Base-by-base conservation (phyloP, 2,888 invertebrate species). In the Drosophila buzzatii region DNA sequence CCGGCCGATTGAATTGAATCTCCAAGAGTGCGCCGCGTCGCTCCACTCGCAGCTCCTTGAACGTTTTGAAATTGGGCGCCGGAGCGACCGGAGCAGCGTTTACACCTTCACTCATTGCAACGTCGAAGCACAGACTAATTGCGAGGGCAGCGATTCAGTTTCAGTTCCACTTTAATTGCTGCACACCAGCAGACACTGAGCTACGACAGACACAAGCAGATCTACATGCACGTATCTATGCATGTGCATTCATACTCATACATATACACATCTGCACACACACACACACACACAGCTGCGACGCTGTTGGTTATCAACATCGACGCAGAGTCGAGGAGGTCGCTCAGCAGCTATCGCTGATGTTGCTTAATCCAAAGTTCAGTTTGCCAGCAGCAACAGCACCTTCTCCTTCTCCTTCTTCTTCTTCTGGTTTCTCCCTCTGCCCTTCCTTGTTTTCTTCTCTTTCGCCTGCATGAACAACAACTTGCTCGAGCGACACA, bases 1-100 rank as follows among this genome's bases (percentile, higher is more conserved):
- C 91, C 0, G 97, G 97, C 80, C 96, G 95, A 92, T 97, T 97
- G 53, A 97, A 94, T 83, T 93, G 94, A 14, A 98, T 94, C 37
- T 95, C 93, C 51, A 94, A 93, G 4, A 96, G 92, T 41, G 94
- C 94, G 69, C 94, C 93, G 61, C 93, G 91, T 73, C 92, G 89
- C 35, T 91, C 72, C 1, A 92, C 45, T 5, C 69, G 6, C 8
- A 86, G 71, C 76, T 89, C 85, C 61, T 74, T 76, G 20, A 80
- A 84, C 18, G 70, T 56, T 5, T 72, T 75, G 6, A 65, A 76
- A 42, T 69, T 79, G 27, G 39, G 12, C 27, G 37, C 51, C 33
- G 63, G 61, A 18, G 69, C 64, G 18, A 31, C 41, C 3, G 18
- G 18, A 0, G 27, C 56, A 16, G 31, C 56, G 12, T n/a, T 53